Evolutionary conservation across 1,140 invertebrate genomes (phyloP), one percentile per base, ranked within the genome.

Genomic region (Drosophila neocordata): DNA sequence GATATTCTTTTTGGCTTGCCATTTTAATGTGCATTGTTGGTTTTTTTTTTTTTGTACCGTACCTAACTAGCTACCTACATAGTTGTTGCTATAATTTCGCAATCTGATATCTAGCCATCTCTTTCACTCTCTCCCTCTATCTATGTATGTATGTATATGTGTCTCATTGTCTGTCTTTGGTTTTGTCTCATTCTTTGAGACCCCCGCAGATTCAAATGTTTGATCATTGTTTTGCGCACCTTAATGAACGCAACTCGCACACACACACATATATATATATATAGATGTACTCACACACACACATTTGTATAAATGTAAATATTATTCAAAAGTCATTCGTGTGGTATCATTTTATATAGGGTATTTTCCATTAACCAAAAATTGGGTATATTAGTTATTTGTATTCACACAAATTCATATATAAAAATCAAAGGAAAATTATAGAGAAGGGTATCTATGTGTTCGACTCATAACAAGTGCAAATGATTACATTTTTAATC

Each of bases 1-100:
- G 72, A 60, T 59, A 11, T 12, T 13, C 27, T n/a, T 4, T 38
- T 59, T 60, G 74, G 35, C 64, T 63, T 37, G 78, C 71, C 74
- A 76, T 58, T 74, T 85, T 80, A 79, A 72, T 84, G 73, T 74
- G 74, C 82, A 85, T 85, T 81, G 81, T 81, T 85, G 74, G 74
- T 71, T 73, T 63, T 69, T 80, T 22, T 18, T 22, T 51, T 18
- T 51, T 18, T 51, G 20, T 18, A 31, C 27, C 6, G 4, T 31
- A 24, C 22, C 22, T 31, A 22, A 22, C 34, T 34, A 12, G 1
- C 41, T n/a, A 48, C 41, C 18, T 9, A 48, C 41, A 20, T 48
- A 77, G 77, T 73, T 73, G 63, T 35, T 65, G 74, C 65, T 67
- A 64, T 82, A 82, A 87, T 87, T 87, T 87, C 83, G 69, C 80